A percentile compares a stretch with the other conserved stretches of the same genome.
Evolutionary conservation across 2,113 vertebrate species (phyloP).

Genomic region (Prionailurus bengalensis): DNA sequence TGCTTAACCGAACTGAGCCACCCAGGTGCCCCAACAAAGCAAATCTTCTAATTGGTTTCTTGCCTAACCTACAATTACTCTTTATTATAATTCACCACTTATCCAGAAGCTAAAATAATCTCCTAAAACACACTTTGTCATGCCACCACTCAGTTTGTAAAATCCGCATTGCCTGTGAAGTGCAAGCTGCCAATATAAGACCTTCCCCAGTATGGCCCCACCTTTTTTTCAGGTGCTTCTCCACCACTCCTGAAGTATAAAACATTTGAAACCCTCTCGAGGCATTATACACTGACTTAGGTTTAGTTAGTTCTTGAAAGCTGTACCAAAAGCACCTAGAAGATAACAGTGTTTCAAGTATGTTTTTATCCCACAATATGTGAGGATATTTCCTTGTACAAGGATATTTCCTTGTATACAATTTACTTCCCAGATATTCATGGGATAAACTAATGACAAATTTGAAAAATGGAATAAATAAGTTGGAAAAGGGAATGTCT

Average conservation of each 20-base stretch:
- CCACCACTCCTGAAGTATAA: background rate
- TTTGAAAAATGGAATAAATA: conserved; percentile 14
- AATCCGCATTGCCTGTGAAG: background rate
- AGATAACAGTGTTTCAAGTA: background rate
- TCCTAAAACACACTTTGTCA: background rate
- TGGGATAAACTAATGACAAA: background rate
- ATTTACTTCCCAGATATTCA: background rate
- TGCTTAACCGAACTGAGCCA: too few species aligned
- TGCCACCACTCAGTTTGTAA: background rate
- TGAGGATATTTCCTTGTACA: background rate
- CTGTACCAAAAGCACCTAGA: background rate
- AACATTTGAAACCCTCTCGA: background rate
- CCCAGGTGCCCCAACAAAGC: background rate
- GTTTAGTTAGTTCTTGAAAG: background rate
- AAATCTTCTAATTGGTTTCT: background rate
- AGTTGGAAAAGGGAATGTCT: background rate
- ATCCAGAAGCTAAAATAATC: conserved; percentile 1
- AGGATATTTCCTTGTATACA: background rate
- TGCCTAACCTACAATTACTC: background rate
- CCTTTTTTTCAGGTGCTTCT: background rate
- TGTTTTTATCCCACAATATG: background rate
- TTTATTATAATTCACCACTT: background rate
- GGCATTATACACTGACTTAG: background rate
- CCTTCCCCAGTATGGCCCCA: background rate
- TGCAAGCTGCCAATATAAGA: background rate